A percentile compares a stretch with the other conserved stretches of the same genome.
phyloP scores from a whole-genome alignment of 2,888 invertebrate species.

The Oligia latruncula region DNA sequence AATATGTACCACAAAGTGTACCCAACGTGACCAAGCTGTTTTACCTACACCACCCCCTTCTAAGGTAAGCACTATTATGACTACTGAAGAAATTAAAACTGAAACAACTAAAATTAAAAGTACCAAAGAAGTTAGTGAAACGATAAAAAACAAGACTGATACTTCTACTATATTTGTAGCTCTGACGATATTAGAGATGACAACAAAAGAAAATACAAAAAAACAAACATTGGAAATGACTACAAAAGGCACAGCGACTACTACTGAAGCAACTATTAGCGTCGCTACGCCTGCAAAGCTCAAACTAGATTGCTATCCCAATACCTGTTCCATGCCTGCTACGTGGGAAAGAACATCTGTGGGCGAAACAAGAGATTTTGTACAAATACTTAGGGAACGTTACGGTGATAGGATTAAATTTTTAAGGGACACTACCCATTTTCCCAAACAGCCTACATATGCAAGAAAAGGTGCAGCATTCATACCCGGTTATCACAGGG shows the following conservation, averaged over 20 bases:
- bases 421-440: conserved; percentile 78
- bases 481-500: conserved; percentile 61
- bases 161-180: conserved; percentile 39
- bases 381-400: conserved; percentile 77
- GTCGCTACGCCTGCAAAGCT: too few species aligned
- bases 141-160: conserved; percentile 33
- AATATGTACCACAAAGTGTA: conserved; percentile 52
- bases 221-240: not conserved
- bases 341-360: conserved; percentile 84
- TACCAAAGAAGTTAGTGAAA: conserved; percentile 18
- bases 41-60: not conserved
- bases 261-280: conserved; percentile 4
- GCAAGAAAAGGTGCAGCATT: conserved; percentile 60
- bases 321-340: conserved; percentile 76
- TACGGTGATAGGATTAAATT: conserved; percentile 75
- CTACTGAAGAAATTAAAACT: conserved; percentile 36
- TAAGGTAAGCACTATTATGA: conserved; percentile 26
- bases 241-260: conserved; percentile 4
- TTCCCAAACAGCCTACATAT: conserved; percentile 53
- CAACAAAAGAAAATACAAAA: conserved; percentile 1
- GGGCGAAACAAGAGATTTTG: conserved; percentile 83
- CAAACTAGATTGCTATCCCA: conserved; percentile 62
- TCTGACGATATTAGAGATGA: conserved; percentile 5
- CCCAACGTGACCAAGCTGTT: conserved; percentile 12
- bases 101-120: conserved; percentile 6